Evolutionary conservation across 2,888 invertebrate genomes (phyloP).

Genomic region (Spatulosminthurus flaviceps): DNA sequence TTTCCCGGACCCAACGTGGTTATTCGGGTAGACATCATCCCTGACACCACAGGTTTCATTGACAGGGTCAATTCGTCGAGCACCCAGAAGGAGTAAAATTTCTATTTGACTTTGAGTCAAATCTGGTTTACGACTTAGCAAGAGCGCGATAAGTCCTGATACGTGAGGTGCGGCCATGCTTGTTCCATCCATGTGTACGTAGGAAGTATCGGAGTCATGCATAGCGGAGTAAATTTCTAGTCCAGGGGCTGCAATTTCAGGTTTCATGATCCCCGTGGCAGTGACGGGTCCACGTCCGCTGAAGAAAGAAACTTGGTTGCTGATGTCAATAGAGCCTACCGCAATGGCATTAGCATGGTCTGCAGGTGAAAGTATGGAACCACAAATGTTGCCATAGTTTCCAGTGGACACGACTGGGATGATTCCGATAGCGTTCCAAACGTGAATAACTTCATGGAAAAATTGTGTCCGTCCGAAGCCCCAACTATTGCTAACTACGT

Average conservation of each 20-base stretch:
- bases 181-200: constrained; percentile 1
- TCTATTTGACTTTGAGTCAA: constrained; percentile 1
- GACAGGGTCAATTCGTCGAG: background rate
- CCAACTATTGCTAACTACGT: constrained; percentile 31
- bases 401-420: background rate
- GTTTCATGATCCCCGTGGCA: background rate
- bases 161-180: constrained; percentile 35
- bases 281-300: constrained; percentile 11
- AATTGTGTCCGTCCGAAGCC: constrained; percentile 37
- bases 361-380: background rate
- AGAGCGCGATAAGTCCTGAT: background rate
- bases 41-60: background rate
- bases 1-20: constrained; percentile 20
- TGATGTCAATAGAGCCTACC: background rate
- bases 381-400: background rate
- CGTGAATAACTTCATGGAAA: background rate
- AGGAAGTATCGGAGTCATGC: background rate
- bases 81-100: background rate
- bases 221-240: background rate
- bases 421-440: background rate
- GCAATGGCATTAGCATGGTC: constrained; percentile 3
- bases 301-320: background rate
- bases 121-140: background rate
- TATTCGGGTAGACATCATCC: constrained; percentile 26
- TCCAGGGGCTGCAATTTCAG: constrained; percentile 21